These are phyloP conservation scores for Rhinogobius similis DNA, from an alignment of 2,113 vertebrate species.

Conservation along the genomic window DNA sequence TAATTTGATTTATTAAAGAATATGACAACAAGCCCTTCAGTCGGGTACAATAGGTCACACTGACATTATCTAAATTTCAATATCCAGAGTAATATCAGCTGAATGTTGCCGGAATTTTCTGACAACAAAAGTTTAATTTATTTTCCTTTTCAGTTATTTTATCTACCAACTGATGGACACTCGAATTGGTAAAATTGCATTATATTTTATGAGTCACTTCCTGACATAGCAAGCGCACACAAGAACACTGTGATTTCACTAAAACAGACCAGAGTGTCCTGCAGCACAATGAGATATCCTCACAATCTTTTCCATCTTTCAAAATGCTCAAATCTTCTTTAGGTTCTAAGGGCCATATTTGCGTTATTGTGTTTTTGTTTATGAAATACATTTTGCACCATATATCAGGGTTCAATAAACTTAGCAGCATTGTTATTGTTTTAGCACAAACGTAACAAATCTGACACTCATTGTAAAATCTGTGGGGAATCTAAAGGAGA, in stretches of 20 bases:
- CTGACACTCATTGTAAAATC: neutral
- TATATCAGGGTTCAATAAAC: neutral
- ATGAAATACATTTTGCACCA: neutral
- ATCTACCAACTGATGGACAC: conserved; percentile 7
- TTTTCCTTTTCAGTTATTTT: neutral
- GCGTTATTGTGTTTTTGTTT: neutral
- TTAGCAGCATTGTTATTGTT: neutral
- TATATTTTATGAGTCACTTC: conserved; percentile 13
- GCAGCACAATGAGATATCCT: neutral
- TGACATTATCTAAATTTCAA: no score
- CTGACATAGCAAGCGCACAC: conserved; percentile 3
- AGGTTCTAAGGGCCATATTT: neutral
- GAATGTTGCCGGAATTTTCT: neutral
- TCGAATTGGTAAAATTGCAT: neutral
- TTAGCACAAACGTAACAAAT: neutral
- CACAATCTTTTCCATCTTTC: neutral
- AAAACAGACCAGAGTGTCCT: conserved; percentile 2
- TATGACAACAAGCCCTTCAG: no score
- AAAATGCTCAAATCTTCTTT: neutral
- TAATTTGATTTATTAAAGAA: no score
- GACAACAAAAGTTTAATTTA: neutral
- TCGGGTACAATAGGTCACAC: no score
- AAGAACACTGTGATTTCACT: neutral
- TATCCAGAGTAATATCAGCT: neutral
- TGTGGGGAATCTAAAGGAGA: neutral